phyloP scores from a whole-genome alignment of 2,888 invertebrate genomes.

The Ctena decussata region DNA sequence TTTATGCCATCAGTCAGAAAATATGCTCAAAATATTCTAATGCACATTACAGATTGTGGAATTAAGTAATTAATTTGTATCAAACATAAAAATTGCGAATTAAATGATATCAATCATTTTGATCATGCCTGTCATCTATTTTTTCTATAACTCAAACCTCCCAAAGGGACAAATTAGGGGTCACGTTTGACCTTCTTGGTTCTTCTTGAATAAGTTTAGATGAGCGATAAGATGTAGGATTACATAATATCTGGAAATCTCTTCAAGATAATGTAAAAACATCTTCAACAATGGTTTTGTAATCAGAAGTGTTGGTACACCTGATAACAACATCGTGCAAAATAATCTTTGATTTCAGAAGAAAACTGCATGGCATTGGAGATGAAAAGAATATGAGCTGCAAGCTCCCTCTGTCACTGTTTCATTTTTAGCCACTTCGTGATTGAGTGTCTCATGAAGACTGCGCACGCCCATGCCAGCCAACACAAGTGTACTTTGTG shows the following conservation, averaged over 20 bases:
- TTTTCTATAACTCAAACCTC: not conserved
- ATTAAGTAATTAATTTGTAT: slow-evolving; percentile 11
- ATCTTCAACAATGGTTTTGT: not conserved
- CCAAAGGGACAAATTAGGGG: slow-evolving; percentile 11
- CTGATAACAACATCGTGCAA: not conserved
- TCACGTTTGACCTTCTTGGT: not conserved
- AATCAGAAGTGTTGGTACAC: not conserved
- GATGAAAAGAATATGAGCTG: too few species aligned
- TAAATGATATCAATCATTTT: slow-evolving; percentile 13
- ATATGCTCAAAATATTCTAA: not conserved
- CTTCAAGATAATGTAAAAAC: not conserved
- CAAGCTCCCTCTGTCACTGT: too few species aligned
- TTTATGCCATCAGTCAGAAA: not conserved
- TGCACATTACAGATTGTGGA: not conserved
- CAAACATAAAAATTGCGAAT: slow-evolving; percentile 1
- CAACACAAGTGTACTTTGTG: too few species aligned
- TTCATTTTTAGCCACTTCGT: too few species aligned
- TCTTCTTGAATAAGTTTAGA: slow-evolving; percentile 13
- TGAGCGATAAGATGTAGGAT: slow-evolving; percentile 12
- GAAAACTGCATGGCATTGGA: too few species aligned
- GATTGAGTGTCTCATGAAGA: too few species aligned
- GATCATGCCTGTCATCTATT: not conserved
- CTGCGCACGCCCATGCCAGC: too few species aligned
- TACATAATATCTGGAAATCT: slow-evolving; percentile 8
- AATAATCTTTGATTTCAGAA: not conserved